Evolutionary conservation across 2,888 invertebrate species (phyloP), one percentile per base, ranked within the genome.

Genomic region (Neoascia interrupta): DNA sequence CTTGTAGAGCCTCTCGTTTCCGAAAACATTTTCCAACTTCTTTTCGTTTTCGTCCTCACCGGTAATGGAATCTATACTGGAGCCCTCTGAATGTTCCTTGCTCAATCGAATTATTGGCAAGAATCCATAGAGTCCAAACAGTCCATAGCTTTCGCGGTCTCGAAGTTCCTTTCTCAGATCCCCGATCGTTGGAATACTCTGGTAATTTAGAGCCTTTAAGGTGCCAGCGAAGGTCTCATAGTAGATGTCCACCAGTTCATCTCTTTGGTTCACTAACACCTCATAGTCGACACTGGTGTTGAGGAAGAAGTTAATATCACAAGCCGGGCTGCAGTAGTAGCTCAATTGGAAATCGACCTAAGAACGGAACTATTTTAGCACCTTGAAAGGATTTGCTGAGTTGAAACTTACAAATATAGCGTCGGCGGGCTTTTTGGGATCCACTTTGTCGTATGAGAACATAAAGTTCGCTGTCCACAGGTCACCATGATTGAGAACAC

Each of bases 401-500:
- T n/a, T n/a, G n/a, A n/a, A n/a, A 84, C 87, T 85, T 85, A 88
- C 89, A 72, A 90, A 89, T 75, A 85, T 85, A 8, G 88, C 84
- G 19, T 60, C 36, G 0, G n/a, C n/a, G 1, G 69, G 69, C 1
- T 51, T 41, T 6, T 8, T 34, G 3, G 86, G 84, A 51, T 85
- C 79, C 83, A 84, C 26, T 16, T 53, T 18, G 34, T 60, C 61
- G 23, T 61, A 69, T 41, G 13, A 13, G 8, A 34, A 68, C 69
- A 69, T 69, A 18, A 91, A 88, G 80, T 91, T 91, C 73, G 90
- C 90, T 0, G 89, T 85, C 90, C 91, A 91, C 1, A 90, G 83
- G 83, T 91, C 91, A 1, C 90, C 91, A 70, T 91, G 91, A 81
- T 90, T 90, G 11, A 91, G 84, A 11, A 90, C 90, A 68, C 87